Evolutionary conservation across 2,113 vertebrate genomes (phyloP).

Genomic region (Hydrolagus affinis): DNA sequence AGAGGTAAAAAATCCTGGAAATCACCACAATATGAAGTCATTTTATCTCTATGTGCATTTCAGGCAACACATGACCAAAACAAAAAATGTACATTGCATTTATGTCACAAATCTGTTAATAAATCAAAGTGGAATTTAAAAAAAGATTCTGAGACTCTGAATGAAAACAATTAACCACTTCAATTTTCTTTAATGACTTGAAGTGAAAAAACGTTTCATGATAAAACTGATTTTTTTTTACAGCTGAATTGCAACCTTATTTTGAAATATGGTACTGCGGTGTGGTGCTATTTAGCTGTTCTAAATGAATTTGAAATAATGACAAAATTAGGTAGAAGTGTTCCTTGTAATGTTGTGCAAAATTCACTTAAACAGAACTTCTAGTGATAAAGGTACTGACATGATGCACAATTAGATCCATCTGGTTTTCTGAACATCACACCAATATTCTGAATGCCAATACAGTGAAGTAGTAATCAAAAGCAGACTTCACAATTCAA

Average conservation of each 20-base stretch:
- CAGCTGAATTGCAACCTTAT: constrained; percentile 59
- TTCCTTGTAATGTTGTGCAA: not conserved
- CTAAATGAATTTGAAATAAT: constrained; percentile 39
- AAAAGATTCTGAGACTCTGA: too few species aligned
- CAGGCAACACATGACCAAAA: not conserved
- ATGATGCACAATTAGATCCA: constrained; percentile 20
- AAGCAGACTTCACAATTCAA: constrained; percentile 17
- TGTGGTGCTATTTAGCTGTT: constrained; percentile 54
- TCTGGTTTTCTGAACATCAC: not conserved
- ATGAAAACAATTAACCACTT: too few species aligned
- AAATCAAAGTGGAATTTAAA: not conserved
- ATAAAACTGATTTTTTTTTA: not conserved
- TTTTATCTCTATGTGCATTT: not conserved
- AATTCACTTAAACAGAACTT: not conserved
- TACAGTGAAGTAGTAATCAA: constrained; percentile 17
- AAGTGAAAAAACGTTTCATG: not conserved
- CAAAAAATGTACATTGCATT: not conserved
- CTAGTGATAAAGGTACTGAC: not conserved
- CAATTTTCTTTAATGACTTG: too few species aligned
- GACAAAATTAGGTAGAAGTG: not conserved
- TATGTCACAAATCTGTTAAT: not conserved
- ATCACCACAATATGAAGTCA: not conserved
- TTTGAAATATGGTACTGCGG: constrained; percentile 53
- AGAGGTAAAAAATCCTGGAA: not conserved
- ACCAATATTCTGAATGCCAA: constrained; percentile 18